phyloP scores from a whole-genome alignment of 2,113 vertebrate species.

The Chaetura pelagica region DNA sequence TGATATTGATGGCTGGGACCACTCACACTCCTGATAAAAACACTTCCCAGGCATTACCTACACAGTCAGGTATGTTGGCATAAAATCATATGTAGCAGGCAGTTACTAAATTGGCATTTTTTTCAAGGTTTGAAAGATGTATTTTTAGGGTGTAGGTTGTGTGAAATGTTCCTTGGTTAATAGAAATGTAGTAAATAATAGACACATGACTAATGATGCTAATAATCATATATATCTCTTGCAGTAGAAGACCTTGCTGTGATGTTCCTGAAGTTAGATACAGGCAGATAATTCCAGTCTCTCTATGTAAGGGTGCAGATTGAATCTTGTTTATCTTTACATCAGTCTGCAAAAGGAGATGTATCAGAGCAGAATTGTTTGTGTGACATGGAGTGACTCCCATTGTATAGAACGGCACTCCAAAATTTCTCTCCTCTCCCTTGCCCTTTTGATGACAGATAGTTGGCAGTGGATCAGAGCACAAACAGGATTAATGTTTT shows the following conservation, averaged over 20 bases:
- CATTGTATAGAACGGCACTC: slow-evolving; percentile 43
- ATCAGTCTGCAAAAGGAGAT: slow-evolving; percentile 47
- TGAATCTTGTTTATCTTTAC: slow-evolving; percentile 33
- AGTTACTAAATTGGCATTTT: slow-evolving; percentile 19
- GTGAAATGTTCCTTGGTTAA: slow-evolving; percentile 41
- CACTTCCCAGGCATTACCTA: background rate
- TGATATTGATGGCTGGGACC: background rate
- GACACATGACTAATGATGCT: background rate
- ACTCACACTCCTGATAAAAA: background rate
- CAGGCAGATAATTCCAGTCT: slow-evolving; percentile 8
- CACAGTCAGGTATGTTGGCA: slow-evolving; percentile 16
- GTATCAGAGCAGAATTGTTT: slow-evolving; percentile 18
- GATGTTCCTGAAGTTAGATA: slow-evolving; percentile 4
- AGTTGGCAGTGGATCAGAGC: slow-evolving; percentile 63
- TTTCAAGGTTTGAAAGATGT: background rate
- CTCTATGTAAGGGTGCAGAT: background rate
- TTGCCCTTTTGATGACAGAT: slow-evolving; percentile 61
- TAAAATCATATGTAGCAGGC: background rate
- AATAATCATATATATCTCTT: background rate
- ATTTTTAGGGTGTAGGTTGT: slow-evolving; percentile 41
- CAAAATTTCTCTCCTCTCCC: slow-evolving; percentile 36
- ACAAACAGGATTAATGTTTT: slow-evolving; percentile 67
- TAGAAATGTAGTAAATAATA: background rate
- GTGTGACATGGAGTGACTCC: slow-evolving; percentile 29
- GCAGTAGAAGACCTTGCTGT: background rate